Evolutionary conservation across 2,888 invertebrate genomes (phyloP).

Genomic region (Lasioglossum lativentre): DNA sequence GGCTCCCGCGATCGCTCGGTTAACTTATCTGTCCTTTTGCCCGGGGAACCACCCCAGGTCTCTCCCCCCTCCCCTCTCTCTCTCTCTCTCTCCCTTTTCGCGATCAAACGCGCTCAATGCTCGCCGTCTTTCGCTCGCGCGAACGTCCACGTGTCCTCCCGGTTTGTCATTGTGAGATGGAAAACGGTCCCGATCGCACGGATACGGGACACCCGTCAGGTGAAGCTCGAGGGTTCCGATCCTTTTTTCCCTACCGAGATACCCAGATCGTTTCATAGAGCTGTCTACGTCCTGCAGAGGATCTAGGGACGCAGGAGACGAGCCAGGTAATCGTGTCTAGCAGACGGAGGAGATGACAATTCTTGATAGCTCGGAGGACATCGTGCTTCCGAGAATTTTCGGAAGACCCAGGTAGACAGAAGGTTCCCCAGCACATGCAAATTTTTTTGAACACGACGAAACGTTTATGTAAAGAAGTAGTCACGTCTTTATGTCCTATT

Average conservation of each 20-base stretch:
- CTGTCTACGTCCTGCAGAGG: not conserved
- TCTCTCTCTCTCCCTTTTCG: slow-evolving; percentile 21
- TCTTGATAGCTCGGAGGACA: not conserved
- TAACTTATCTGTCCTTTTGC: slow-evolving; percentile 57
- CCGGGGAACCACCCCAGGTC: slow-evolving; percentile 14
- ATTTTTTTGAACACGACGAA: not conserved
- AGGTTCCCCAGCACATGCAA: not conserved
- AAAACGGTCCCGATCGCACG: slow-evolving; percentile 30
- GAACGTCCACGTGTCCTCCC: slow-evolving; percentile 44
- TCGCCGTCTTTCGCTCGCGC: slow-evolving; percentile 10
- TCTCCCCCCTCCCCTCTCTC: not conserved
- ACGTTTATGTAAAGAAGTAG: not conserved
- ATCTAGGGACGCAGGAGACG: not conserved
- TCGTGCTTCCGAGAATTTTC: not conserved
- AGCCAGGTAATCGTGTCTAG: not conserved
- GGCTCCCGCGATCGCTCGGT: slow-evolving; percentile 58
- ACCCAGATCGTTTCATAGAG: slow-evolving; percentile 17
- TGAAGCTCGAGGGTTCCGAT: slow-evolving; percentile 19
- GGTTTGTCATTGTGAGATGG: slow-evolving; percentile 29
- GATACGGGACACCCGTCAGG: slow-evolving; percentile 45
- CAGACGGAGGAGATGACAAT: not conserved
- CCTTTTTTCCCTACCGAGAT: not conserved
- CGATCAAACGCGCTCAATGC: slow-evolving; percentile 37
- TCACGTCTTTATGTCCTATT: not conserved
- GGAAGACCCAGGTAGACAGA: not conserved